These are phyloP conservation scores for Trochalopteron elliotii DNA, from an alignment of 2,113 vertebrate genomes.

Conservation along the genomic window DNA sequence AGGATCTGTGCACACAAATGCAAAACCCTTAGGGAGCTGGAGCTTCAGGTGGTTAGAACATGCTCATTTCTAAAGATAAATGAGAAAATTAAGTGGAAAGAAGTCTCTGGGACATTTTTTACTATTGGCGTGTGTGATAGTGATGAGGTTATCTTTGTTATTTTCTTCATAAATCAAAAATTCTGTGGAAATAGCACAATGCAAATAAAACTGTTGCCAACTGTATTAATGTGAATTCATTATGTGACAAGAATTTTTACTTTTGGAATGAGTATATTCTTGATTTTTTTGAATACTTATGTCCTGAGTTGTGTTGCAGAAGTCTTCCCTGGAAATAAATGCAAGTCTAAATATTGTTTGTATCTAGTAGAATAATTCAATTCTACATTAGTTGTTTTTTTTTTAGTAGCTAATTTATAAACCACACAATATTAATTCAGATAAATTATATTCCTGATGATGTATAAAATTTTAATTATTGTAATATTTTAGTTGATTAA, in stretches of 20 bases:
- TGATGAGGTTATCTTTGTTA: not conserved
- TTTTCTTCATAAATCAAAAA: not conserved
- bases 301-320: not conserved
- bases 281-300: not conserved
- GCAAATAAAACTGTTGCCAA: not conserved
- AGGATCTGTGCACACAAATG: conserved; percentile 69
- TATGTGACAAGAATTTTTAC: not conserved
- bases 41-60: conserved; percentile 76
- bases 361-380: not conserved
- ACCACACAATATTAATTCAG: not conserved
- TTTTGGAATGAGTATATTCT: not conserved
- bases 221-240: not conserved
- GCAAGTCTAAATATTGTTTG: not conserved
- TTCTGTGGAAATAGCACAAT: not conserved
- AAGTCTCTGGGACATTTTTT: not conserved
- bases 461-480: not conserved
- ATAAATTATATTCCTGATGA: not conserved
- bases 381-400: not conserved
- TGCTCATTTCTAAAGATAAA: not conserved
- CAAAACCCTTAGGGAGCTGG: conserved; percentile 74
- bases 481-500: not conserved
- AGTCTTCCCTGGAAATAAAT: not conserved
- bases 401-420: not conserved
- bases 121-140: conserved; percentile 27
- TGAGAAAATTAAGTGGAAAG: not conserved